These are phyloP conservation scores for Notocelia uddmanniana DNA, from an alignment of 2,888 invertebrate species.

Conservation along the genomic window DNA sequence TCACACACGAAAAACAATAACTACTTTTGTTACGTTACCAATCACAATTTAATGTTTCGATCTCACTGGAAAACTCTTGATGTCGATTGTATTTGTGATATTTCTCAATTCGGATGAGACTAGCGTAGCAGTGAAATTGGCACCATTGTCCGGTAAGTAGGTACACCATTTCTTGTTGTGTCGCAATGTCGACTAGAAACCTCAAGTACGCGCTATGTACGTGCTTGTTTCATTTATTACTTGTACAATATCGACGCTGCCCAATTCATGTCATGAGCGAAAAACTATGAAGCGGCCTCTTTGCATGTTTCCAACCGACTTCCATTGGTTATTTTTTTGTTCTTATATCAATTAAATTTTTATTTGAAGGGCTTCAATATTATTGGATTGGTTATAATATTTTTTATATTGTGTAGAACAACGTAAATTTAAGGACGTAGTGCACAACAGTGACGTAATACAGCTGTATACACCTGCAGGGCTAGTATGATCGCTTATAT, in stretches of 20 bases:
- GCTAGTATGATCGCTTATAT: no score
- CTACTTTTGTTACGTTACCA: neutral
- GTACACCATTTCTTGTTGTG: conserved; percentile 48
- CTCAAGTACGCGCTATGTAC: conserved; percentile 59
- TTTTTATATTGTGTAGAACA: no score
- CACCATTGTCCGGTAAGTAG: conserved; percentile 52
- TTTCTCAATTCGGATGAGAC: conserved; percentile 35
- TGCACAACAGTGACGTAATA: no score
- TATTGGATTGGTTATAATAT: no score
- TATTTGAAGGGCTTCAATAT: no score
- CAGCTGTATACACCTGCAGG: no score
- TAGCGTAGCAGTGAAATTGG: conserved; percentile 57
- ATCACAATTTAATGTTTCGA: neutral
- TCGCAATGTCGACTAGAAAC: conserved; percentile 65
- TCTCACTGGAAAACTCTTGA: neutral
- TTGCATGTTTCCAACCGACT: neutral
- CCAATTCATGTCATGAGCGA: neutral
- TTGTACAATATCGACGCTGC: conserved; percentile 17
- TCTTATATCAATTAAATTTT: no score
- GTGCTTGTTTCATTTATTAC: conserved; percentile 31
- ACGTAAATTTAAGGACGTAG: no score
- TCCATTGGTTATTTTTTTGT: no score
- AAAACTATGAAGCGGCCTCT: neutral
- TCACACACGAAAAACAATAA: neutral
- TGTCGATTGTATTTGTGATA: conserved; percentile 6